Base-by-base conservation (phyloP, 2,113 vertebrate species). In the Enhydra lutris region DNA sequence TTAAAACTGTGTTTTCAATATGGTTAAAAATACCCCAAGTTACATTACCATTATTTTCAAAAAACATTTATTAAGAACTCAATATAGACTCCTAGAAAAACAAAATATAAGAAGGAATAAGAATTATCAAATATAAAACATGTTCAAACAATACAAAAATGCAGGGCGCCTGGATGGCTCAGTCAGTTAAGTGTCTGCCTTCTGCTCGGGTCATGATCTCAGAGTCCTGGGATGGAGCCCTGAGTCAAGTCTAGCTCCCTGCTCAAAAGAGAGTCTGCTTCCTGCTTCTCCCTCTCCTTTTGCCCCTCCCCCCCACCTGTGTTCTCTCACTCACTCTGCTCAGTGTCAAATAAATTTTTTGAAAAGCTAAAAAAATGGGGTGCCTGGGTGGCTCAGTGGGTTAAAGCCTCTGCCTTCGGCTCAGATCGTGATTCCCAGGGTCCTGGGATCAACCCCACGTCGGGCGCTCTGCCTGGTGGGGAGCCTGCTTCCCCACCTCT, bases 1-100 rank as follows among this genome's bases (percentile, higher is more conserved):
- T 93, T 79, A 95, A 95, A 96, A 90, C 15, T 69, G 3, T 55
- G 29, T 82, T 95, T 97, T 84, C 57, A 69, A 83, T n/a, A 59
- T 39, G 21, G 52, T 74, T 86, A 76, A 95, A 96, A 89, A 74
- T 10, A 93, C 17, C 39, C 20, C 24, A 89, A 94, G 86, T 15
- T 90, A 92, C 26, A 61, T 69, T 59, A 93, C 29, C 14, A 97
- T 88, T 71, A 88, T 52, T 55, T n/a, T 89, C 57, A 71, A 91
- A 90, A 98, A 61, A 61, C 59, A 61, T 26, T 61, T 61, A 61
- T 92, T 89, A 59, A 61, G 52, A 92, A 93, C 15, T 81, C 55
- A 95, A 82, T 67, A 52, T 21, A 34, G 85, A 21, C 29, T 88
- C 24, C 91, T 87, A 83, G n/a, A 85, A 83, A 89, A 18, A 67